Evolutionary conservation across 2,113 vertebrate species (phyloP), one percentile per base, ranked within the genome.

Genomic region (Sceloporus tristichus): DNA sequence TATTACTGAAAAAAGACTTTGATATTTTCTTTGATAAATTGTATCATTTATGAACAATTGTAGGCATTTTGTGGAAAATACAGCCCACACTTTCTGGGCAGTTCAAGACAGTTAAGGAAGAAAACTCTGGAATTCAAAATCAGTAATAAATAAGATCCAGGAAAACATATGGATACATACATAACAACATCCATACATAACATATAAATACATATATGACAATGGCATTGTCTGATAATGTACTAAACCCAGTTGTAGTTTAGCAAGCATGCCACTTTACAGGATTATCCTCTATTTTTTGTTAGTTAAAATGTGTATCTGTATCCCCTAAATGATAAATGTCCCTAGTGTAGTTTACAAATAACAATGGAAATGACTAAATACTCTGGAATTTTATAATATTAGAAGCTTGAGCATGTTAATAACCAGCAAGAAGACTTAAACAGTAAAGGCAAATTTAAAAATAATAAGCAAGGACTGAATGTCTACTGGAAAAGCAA

Each of bases 1-100:
- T 48, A 93, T 90, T 92, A 85, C 91, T 91, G 81, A 87, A 86
- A 90, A 93, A 94, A 73, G 7, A 87, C 5, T 75, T 81, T 90
- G 78, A 79, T 85, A 92, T 74, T 86, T 91, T 90, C 2, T 88
- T 68, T 40, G 85, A 85, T 59, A 76, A 53, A 87, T 42, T 86
- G 65, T 88, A 2, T 6, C 79, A 29, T 88, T 88, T 87, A 86
- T 75, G 29, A 91, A 90, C 9, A 90, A 70, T 18, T 79, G 14
- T n/a, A 81, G 56, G 38, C 34, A 66, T 66, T 82, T 14, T 42
- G 59, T 23, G n/a, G 16, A 23, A 70, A 40, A 0, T 21, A 42
- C 84, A 89, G 48, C 11, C 66, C 13, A 65, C 27, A 56, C n/a
- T 11, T 9, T 73, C 48, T 53, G 8, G 82, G 8, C 66, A 71